A percentile compares a stretch with the other conserved stretches of the same genome.
These are phyloP conservation scores for Apostichopus californicus DNA, from an alignment of 35 echinoderm and acorn worm species.

Conservation along the genomic window DNA sequence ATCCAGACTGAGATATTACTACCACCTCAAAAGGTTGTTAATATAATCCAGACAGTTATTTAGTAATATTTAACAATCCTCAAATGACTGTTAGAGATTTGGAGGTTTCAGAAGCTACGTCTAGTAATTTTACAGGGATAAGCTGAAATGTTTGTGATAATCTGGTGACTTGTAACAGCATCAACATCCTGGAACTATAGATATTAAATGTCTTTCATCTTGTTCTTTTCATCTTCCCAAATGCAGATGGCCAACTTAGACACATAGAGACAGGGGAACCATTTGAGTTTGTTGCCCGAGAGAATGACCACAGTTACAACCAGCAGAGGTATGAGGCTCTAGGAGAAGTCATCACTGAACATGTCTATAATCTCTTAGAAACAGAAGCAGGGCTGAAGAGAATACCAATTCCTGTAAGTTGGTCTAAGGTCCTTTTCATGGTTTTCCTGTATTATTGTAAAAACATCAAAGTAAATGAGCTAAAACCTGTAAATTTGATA, in stretches of 20 bases:
- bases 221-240: background rate
- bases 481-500: too few species aligned
- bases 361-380: slow-evolving; percentile 86
- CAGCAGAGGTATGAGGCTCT: slow-evolving; percentile 91
- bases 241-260: slow-evolving; percentile 82
- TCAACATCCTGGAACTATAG: too few species aligned
- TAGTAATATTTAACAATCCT: too few species aligned
- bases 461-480: background rate
- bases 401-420: slow-evolving; percentile 75
- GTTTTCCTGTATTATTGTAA: background rate
- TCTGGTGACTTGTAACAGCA: too few species aligned
- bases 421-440: background rate
- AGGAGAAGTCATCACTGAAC: slow-evolving; percentile 84
- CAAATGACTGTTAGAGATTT: too few species aligned
- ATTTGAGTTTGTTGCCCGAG: slow-evolving; percentile 82
- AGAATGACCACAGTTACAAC: slow-evolving; percentile 67
- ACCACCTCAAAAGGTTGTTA: too few species aligned
- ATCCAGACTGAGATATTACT: too few species aligned
- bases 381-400: slow-evolving; percentile 65
- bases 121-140: too few species aligned
- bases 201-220: too few species aligned
- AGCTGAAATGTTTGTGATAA: background rate
- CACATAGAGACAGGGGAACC: slow-evolving; percentile 66
- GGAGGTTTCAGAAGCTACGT: too few species aligned
- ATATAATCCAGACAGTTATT: too few species aligned